Conservation (phyloP, 2,797 vertebrate species). For the Rhodeus uyekii region DNA sequence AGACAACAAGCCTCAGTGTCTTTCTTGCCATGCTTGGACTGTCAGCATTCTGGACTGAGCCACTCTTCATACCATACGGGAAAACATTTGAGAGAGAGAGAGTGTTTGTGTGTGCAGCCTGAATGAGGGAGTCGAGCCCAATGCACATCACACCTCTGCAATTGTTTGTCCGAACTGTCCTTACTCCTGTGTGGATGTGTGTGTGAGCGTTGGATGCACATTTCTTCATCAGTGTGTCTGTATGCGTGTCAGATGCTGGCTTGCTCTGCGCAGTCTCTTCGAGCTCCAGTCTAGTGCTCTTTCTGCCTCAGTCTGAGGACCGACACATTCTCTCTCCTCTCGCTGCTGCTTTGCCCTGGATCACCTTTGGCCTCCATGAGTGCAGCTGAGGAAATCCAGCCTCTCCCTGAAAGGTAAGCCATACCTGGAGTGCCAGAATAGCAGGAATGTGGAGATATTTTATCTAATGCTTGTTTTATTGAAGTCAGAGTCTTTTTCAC, state of each 20-base stretch:
- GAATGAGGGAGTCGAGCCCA: not conserved
- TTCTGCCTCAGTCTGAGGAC: not conserved
- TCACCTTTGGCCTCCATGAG: conserved; percentile 47
- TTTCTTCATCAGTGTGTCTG: conserved; percentile 11
- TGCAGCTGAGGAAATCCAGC: conserved; percentile 42
- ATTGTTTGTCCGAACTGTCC: not conserved
- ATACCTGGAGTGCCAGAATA: not conserved
- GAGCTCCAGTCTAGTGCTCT: conserved; percentile 20
- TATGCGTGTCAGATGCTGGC: conserved; percentile 26
- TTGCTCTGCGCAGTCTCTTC: conserved; percentile 2
- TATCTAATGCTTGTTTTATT: not conserved
- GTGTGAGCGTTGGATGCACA: conserved; percentile 1
- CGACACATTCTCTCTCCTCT: not conserved
- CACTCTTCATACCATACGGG: not conserved
- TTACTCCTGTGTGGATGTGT: not conserved
- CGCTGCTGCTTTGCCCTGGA: conserved; percentile 11
- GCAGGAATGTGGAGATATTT: not conserved
- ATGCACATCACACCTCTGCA: not conserved
- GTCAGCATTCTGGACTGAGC: conserved; percentile 3
- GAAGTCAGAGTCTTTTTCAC: not conserved
- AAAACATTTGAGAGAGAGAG: not conserved
- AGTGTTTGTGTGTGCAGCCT: not conserved
- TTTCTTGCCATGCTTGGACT: conserved; percentile 16
- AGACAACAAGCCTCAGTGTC: not conserved
- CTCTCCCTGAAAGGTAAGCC: conserved; percentile 53